These are phyloP conservation scores for Chloromyia formosa DNA, from an alignment of 2,888 invertebrate species.

Conservation along the genomic window DNA sequence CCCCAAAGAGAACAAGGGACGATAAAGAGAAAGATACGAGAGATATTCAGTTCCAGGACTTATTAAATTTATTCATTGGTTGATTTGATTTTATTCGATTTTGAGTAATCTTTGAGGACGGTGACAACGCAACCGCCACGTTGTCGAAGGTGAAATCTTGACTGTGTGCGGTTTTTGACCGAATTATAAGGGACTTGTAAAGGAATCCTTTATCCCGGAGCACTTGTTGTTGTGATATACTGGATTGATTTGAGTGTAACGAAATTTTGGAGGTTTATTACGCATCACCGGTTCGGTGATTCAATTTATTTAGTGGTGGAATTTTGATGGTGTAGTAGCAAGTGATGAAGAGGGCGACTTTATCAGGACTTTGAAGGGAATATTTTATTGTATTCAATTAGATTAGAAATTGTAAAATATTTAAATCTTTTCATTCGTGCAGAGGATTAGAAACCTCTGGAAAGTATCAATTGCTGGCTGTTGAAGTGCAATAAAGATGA, in stretches of 20 bases:
- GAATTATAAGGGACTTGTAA: slow-evolving; percentile 24
- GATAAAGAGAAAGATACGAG: neutral
- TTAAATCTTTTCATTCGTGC: too few relatives aligned
- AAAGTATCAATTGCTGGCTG: too few relatives aligned
- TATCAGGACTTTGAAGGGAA: neutral
- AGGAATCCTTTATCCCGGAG: neutral
- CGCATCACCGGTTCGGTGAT: slow-evolving; percentile 30
- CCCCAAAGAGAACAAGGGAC: too few relatives aligned
- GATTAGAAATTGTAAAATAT: neutral
- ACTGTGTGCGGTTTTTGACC: slow-evolving; percentile 24
- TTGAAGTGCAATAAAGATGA: too few relatives aligned
- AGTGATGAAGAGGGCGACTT: too few relatives aligned
- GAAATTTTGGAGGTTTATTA: slow-evolving; percentile 15
- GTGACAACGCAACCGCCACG: neutral
- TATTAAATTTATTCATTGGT: slow-evolving; percentile 51
- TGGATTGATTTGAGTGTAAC: slow-evolving; percentile 9
- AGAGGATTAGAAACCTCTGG: too few relatives aligned
- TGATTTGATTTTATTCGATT: slow-evolving; percentile 51
- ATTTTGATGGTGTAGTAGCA: neutral
- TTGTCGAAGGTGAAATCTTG: too few relatives aligned
- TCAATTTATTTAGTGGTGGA: slow-evolving; percentile 6
- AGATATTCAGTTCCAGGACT: slow-evolving; percentile 35
- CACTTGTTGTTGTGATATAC: too few relatives aligned
- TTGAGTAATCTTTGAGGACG: slow-evolving; percentile 44
- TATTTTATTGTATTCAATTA: neutral